Evolutionary conservation across 1,140 invertebrate species (phyloP).

Genomic region (Danaus melanippus): DNA sequence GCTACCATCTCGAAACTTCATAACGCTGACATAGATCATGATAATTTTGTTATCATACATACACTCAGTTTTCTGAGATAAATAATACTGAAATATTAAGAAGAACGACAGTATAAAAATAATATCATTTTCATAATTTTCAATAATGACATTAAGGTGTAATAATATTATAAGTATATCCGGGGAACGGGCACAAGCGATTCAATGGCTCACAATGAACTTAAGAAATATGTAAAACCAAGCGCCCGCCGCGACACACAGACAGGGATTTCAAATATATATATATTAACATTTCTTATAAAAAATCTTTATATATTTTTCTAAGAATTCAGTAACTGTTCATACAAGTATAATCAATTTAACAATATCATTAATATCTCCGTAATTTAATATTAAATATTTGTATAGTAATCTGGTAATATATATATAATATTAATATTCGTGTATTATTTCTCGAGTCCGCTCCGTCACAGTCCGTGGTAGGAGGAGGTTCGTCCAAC

Average conservation of each 20-base stretch:
- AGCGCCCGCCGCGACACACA: slow-evolving; percentile 36
- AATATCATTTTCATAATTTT: too few relatives aligned
- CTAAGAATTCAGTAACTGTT: not conserved
- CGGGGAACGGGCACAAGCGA: slow-evolving; percentile 33
- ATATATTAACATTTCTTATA: not conserved
- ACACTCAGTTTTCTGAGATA: too few relatives aligned
- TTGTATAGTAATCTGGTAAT: not conserved
- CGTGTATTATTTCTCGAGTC: slow-evolving; percentile 22
- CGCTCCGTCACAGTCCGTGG: slow-evolving; percentile 41
- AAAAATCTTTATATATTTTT: not conserved
- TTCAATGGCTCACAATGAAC: slow-evolving; percentile 52
- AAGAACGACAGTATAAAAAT: too few relatives aligned
- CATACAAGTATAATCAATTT: not conserved
- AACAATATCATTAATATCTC: slow-evolving; percentile 1
- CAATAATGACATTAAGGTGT: not conserved
- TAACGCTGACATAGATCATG: too few relatives aligned
- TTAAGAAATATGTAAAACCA: slow-evolving; percentile 62
- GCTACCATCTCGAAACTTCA: too few relatives aligned
- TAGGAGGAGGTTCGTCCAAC: slow-evolving; percentile 46
- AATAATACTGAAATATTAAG: not conserved
- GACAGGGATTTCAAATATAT: slow-evolving; percentile 30
- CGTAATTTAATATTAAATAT: slow-evolving; percentile 8
- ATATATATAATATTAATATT: not conserved
- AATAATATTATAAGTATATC: not conserved
- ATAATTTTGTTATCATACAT: too few relatives aligned